Evolutionary conservation across 2,888 invertebrate species (phyloP), one percentile per base, ranked within the genome.

Genomic region (Lomographa bimaculata): DNA sequence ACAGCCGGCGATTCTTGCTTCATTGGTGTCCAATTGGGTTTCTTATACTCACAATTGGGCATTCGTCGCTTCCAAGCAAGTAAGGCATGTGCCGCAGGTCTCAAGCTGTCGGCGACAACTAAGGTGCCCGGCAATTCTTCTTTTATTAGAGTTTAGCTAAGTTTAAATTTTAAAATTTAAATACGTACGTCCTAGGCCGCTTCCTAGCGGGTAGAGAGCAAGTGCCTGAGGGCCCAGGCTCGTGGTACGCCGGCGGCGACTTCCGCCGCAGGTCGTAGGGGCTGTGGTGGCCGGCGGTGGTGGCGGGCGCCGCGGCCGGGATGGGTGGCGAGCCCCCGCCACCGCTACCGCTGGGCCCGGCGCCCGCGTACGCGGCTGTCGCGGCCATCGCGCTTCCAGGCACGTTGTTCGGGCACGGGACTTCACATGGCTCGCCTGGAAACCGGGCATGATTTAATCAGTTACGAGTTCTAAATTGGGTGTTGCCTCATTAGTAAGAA

Each of bases 231-330:
- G 94, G 93, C 45, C 94, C 93, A 36, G 94, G 93, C 57, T 93
- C 93, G 57, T 93, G 92, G 71, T 93, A 93, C 26, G 94, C 93
- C 25, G 95, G 86, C 52, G 90, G 95, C 54, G 94, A 95, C 85
- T 97, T 97, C 62, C 97, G 92, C 48, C 97, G 92, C 70, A 97
- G 90, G 79, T 97, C 97, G 75, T 97, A 97, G 1, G 97, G 97
- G 54, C 96, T 95, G 78, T 96, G 96, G 81, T 97, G 96, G 54
- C 90, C 90, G 51, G 89, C 80, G 92, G 65, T 96, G 93, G 81
- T 95, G 93, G 90, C 96, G 91, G 76, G 85, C 64, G 82, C 86
- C 33, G 85, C 89, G 66, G 90, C 79, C 59, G 91, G 86, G 79
- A 86, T 85, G 5, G 90, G 89, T 57, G 90, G 75, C 59, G 89